Base-by-base conservation (phyloP, 2,797 vertebrate genomes). In the Chelmon rostratus region DNA sequence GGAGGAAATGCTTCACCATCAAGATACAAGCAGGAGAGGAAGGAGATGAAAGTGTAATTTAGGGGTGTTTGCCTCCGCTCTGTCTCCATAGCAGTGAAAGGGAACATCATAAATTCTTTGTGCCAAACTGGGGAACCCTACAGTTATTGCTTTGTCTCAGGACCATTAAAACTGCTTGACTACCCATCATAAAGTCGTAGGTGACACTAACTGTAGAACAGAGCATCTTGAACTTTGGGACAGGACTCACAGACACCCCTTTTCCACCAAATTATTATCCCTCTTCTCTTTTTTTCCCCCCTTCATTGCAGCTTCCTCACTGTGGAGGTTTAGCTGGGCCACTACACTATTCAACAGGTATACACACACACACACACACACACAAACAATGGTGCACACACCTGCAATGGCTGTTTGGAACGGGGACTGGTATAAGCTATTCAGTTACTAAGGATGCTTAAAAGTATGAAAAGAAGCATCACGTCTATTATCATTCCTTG, bases 41-140 rank as follows among this genome's bases (percentile, higher is more conserved):
- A 68, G 50, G 11, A 69, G 77, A 83, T 76, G 42, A 81, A 66
- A 82, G 86, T 63, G 40, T 25, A 69, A 85, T 81, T 90, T 83
- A 85, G 72, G 70, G 79, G 81, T 8, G 28, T 81, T 89, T 86
- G 78, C 66, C 58, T 85, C 76, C 16, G 5, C 56, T 77, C 79
- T 35, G 84, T 94, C 84, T 88, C 90, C 79, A 89, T 86, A 82
- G 84, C 83, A 86, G 78, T 87, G 88, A 90, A 91, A 82, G 52
- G 87, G 56, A 82, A 83, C 76, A 87, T 83, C 82, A 82, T 91
- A 88, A 91, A 91, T 62, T 69, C 89, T 90, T 90, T 91, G 88
- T 91, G 78, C 65, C 80, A 64, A 65, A 66, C 54, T 69, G 46
- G 58, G 84, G 74, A 88, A 87, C 85, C 82, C 65, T 69, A 68